These are phyloP conservation scores for Melanophora roralis DNA, from an alignment of 2,888 invertebrate species.

Conservation along the genomic window DNA sequence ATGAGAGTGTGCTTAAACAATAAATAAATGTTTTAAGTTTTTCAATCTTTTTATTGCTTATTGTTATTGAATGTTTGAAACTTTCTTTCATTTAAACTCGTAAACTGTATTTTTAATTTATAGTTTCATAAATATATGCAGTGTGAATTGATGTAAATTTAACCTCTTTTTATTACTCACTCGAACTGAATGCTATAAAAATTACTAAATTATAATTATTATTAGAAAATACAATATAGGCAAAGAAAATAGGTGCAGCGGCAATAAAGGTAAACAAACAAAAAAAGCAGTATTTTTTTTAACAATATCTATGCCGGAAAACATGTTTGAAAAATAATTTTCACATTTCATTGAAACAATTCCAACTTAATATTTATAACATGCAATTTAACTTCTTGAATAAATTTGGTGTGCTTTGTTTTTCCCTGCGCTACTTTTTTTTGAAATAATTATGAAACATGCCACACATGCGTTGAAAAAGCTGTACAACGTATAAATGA, in stretches of 20 bases:
- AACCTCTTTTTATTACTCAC: slow-evolving; percentile 54
- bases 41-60: neutral
- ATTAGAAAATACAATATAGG: slow-evolving; percentile 30
- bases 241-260: neutral
- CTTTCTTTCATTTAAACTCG: slow-evolving; percentile 43
- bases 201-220: slow-evolving; percentile 53
- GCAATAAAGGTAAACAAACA: neutral
- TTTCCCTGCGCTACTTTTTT: too few relatives aligned
- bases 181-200: slow-evolving; percentile 17
- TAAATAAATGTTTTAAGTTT: neutral
- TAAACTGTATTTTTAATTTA: slow-evolving; percentile 20
- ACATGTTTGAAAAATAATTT: slow-evolving; percentile 46
- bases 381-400: slow-evolving; percentile 46
- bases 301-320: slow-evolving; percentile 50
- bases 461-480: slow-evolving; percentile 19
- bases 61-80: slow-evolving; percentile 19
- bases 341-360: slow-evolving; percentile 45
- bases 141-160: slow-evolving; percentile 60
- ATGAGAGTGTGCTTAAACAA: neutral
- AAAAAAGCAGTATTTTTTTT: slow-evolving; percentile 24
- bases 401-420: slow-evolving; percentile 13
- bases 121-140: slow-evolving; percentile 46
- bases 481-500: neutral
- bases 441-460: slow-evolving; percentile 39
- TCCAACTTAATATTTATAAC: slow-evolving; percentile 22